Evolutionary conservation across 2,888 invertebrate genomes (phyloP).

Genomic region (Auanema sp.): DNA sequence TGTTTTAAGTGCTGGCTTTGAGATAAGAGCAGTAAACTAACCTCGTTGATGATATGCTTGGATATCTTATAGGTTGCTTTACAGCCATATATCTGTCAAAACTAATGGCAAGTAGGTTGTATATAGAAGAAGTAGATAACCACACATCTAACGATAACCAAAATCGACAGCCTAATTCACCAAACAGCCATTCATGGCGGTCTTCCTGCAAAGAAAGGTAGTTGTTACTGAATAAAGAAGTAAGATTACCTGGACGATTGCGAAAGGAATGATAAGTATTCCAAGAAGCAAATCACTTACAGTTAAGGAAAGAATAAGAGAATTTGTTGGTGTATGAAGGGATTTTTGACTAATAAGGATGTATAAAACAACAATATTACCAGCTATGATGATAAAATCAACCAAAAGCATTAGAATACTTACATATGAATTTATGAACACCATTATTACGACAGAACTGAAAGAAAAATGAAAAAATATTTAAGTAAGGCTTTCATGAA

Average conservation of each 20-base stretch:
- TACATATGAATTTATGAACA: background rate
- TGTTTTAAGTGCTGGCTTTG: no score
- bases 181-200: conserved; percentile 88
- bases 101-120: conserved; percentile 92
- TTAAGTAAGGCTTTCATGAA: no score
- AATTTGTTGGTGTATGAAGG: conserved; percentile 89
- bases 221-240: no score
- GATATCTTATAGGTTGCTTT: conserved; percentile 90
- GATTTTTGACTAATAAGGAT: conserved; percentile 53
- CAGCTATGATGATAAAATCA: conserved; percentile 58
- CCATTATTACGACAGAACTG: no score
- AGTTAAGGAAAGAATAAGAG: conserved; percentile 93
- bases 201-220: conserved; percentile 51
- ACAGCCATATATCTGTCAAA: conserved; percentile 87
- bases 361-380: conserved; percentile 61
- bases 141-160: conserved; percentile 96
- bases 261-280: conserved; percentile 89
- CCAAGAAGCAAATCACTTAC: conserved; percentile 94
- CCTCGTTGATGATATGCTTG: conserved; percentile 74
- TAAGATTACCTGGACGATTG: conserved; percentile 82
- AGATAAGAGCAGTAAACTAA: conserved; percentile 15
- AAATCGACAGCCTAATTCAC: conserved; percentile 88
- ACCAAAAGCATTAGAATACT: conserved; percentile 44
- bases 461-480: no score
- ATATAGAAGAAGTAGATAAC: conserved; percentile 95